Evolutionary conservation across 1,140 invertebrate genomes (phyloP), one percentile per base, ranked within the genome.

Genomic region (Drosophila ohnishii): DNA sequence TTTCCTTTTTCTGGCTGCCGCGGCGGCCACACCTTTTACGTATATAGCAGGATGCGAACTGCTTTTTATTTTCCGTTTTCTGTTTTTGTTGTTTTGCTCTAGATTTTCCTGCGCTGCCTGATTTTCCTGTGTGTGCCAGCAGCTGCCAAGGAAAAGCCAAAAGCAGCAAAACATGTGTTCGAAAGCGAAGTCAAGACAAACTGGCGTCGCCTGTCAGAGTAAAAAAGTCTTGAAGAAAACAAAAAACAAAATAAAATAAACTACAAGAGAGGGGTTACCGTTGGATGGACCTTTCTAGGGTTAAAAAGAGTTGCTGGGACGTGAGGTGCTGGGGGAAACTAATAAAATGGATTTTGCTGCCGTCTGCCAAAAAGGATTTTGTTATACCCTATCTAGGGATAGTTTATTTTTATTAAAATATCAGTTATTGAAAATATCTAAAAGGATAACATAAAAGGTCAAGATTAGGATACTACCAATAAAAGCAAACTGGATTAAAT

Each of bases 171-270:
- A 73, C 59, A 73, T 80, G 56, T 77, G 77, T 56, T 74, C 64
- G 60, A 66, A 65, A 81, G 48, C 62, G 44, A 53, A 63, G 67
- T 74, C 78, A 81, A 81, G 81, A 81, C 81, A 86, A 77, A 61
- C 56, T 77, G 81, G 67, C 67, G 77, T 35, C 73, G 77, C 51
- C 69, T 70, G 61, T 72, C 73, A 70, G 34, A 74, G 47, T 11
- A 11, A 60, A 63, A 50, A 48, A 61, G 22, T 11, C 32, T 28
- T n/a, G 30, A 3, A 40, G 35, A 34, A 50, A 51, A 19, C 9
- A 5, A 50, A 65, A 64, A 65, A 65, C n/a, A 19, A 25, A 14
- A 47, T 45, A 16, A 60, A 35, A 53, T 53, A 53, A 53, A 19
- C 22, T 63, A 32, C 19, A 42, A 64, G 4, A 48, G 2, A 5